phyloP scores from a whole-genome alignment of 2,797 vertebrate species.

The Eulemur albifrons region DNA sequence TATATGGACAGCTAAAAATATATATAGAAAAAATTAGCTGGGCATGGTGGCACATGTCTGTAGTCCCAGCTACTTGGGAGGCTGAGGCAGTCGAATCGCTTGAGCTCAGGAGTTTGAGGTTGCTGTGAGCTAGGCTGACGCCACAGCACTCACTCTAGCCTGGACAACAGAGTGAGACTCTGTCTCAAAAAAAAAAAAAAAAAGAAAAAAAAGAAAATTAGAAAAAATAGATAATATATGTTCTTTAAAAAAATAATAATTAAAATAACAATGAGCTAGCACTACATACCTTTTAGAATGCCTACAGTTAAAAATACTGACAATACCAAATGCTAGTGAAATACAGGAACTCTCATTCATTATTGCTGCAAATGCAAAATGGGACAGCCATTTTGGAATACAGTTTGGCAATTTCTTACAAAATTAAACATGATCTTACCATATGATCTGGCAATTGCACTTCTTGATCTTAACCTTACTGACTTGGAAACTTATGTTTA shows the following conservation, averaged over 20 bases:
- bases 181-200: no score
- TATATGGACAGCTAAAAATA: no score
- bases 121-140: no score
- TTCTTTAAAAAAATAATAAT: background rate
- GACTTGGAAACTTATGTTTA: background rate
- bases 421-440: background rate
- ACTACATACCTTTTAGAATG: background rate
- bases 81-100: no score
- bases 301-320: background rate
- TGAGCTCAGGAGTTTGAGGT: no score
- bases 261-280: background rate
- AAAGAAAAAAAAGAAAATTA: no score
- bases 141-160: no score
- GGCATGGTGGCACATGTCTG: no score
- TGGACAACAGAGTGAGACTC: no score
- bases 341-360: background rate
- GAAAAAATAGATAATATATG: background rate
- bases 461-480: background rate
- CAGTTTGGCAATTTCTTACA: background rate
- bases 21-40: no score
- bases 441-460: background rate
- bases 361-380: background rate
- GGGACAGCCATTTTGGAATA: background rate
- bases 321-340: background rate
- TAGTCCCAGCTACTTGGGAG: no score